phyloP scores from a whole-genome alignment of 2,113 vertebrate genomes.

The Phylloscopus trochiloides region DNA sequence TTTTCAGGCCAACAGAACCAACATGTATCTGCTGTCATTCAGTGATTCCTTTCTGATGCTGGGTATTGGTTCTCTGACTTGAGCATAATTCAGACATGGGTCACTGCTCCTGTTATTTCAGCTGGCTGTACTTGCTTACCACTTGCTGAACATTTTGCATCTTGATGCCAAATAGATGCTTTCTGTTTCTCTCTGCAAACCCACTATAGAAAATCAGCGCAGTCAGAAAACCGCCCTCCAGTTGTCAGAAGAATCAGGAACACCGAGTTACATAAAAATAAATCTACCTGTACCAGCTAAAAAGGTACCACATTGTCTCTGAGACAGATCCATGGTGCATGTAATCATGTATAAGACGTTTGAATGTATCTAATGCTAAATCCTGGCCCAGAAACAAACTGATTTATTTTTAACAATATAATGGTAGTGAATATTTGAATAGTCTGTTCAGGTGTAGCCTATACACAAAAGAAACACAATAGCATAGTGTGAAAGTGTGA shows the following conservation, averaged over 20 bases:
- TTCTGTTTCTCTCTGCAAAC: neutral
- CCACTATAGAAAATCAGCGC: neutral
- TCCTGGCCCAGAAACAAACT: neutral
- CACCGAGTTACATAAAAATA: neutral
- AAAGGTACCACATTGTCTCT: neutral
- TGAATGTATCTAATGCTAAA: neutral
- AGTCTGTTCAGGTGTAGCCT: neutral
- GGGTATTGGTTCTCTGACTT: neutral
- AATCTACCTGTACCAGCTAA: neutral
- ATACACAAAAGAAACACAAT: neutral
- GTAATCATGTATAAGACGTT: neutral
- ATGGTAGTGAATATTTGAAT: neutral
- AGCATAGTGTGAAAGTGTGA: neutral
- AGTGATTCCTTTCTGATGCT: neutral
- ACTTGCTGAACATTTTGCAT: neutral
- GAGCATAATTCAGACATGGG: neutral
- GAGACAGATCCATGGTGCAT: neutral
- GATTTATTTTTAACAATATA: neutral
- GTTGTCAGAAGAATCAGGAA: neutral
- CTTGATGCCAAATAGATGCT: neutral
- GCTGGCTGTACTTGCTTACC: neutral
- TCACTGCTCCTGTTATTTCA: neutral
- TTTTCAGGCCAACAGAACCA: neutral
- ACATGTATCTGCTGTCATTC: neutral
- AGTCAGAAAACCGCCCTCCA: accelerated